Percentiles rank a stretch among this genome's conserved stretches.
These are phyloP conservation scores for Eufriesea mexicana DNA, from an alignment of 1,140 invertebrate genomes.

Conservation along the genomic window DNA sequence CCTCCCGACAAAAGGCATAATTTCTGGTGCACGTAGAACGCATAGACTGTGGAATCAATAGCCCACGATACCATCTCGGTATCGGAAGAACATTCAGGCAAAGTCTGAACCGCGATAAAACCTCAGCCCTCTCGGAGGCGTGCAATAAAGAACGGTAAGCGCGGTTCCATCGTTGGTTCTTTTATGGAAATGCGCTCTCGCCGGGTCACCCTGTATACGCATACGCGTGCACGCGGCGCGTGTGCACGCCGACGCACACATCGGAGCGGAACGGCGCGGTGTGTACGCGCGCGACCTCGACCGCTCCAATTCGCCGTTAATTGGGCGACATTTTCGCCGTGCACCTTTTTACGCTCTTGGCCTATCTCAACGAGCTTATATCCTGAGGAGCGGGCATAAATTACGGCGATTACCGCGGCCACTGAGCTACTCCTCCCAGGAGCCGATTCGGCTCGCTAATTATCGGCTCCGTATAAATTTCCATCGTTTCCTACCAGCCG, in stretches of 20 bases:
- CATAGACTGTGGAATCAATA: background rate
- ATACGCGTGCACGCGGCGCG: background rate
- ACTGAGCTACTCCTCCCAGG: slow-evolving; percentile 56
- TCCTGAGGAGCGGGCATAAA: slow-evolving; percentile 72
- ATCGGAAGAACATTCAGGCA: background rate
- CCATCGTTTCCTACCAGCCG: slow-evolving; percentile 56
- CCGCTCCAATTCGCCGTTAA: slow-evolving; percentile 80
- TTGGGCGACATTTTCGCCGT: slow-evolving; percentile 80
- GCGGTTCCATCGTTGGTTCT: background rate
- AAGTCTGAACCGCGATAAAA: background rate
- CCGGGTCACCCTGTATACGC: slow-evolving; percentile 28
- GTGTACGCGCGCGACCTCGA: slow-evolving; percentile 64
- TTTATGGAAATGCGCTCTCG: slow-evolving; percentile 8
- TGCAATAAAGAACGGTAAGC: background rate
- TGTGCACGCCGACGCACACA: slow-evolving; percentile 19
- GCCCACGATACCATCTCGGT: too few species aligned
- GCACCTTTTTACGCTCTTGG: slow-evolving; percentile 76
- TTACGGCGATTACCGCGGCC: slow-evolving; percentile 77
- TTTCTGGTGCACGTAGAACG: too few species aligned
- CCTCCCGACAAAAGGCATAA: too few species aligned
- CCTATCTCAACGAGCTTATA: slow-evolving; percentile 75
- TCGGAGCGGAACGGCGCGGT: background rate
- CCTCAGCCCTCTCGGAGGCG: background rate
- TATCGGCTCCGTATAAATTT: slow-evolving; percentile 73
- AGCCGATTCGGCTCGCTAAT: slow-evolving; percentile 72